Evolutionary conservation across 1,140 invertebrate species (phyloP).

Genomic region (Tribolium castaneum): DNA sequence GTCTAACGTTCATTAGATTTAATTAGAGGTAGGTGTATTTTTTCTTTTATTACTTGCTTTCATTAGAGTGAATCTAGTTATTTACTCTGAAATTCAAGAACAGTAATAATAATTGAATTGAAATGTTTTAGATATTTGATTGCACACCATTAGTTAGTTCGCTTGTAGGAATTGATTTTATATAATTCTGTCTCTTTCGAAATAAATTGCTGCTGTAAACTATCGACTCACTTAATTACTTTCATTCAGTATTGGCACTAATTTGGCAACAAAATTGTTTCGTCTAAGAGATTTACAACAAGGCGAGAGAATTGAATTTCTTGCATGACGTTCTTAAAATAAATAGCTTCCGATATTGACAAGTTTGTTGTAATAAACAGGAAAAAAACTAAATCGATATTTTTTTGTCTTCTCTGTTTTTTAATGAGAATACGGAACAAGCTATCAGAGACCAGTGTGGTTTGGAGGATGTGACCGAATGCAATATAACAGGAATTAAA

Average conservation of each 20-base stretch:
- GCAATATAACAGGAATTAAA: constrained; percentile 16
- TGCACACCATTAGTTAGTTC: too few relatives aligned
- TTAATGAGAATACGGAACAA: too few relatives aligned
- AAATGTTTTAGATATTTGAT: neutral
- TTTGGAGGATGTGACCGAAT: neutral
- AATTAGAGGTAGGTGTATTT: constrained; percentile 4
- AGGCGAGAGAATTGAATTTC: neutral
- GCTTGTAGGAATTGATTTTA: too few relatives aligned
- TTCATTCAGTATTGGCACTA: too few relatives aligned
- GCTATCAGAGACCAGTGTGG: neutral
- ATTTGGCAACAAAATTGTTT: too few relatives aligned
- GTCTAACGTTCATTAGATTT: constrained; percentile 23
- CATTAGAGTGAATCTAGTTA: neutral
- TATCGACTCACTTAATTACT: too few relatives aligned
- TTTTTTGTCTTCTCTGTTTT: neutral
- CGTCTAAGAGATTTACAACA: too few relatives aligned
- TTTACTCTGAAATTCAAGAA: neutral
- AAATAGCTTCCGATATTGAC: neutral
- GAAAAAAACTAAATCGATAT: neutral
- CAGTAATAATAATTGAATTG: neutral
- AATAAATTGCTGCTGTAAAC: too few relatives aligned
- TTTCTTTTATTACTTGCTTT: neutral
- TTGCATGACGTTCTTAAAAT: neutral
- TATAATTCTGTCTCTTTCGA: too few relatives aligned
- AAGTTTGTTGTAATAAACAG: neutral